A percentile compares a stretch with the other conserved stretches of the same genome.
These are phyloP conservation scores for Diuraphis noxia DNA, from an alignment of 1,140 invertebrate species.

Conservation along the genomic window DNA sequence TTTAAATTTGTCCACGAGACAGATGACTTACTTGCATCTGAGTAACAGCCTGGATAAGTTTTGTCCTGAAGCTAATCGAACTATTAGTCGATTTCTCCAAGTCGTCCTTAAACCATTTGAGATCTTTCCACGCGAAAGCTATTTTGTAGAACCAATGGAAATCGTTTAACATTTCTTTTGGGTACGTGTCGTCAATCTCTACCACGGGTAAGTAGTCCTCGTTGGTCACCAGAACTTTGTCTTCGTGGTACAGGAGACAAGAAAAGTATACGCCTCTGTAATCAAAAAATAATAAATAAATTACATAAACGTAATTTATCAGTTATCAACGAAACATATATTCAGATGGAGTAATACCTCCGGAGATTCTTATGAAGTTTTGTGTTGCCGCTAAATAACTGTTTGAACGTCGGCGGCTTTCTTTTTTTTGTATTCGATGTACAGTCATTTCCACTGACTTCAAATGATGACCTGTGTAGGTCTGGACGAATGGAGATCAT, in stretches of 20 bases:
- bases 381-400: constrained; percentile 88
- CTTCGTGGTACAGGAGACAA: constrained; percentile 90
- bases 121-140: constrained; percentile 93
- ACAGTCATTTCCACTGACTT: constrained; percentile 61
- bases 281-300: constrained; percentile 56
- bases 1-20: not conserved
- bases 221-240: constrained; percentile 91
- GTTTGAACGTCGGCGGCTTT: constrained; percentile 90
- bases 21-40: constrained; percentile 81
- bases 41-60: constrained; percentile 84
- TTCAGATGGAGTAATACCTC: constrained; percentile 64
- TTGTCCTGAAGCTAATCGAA: constrained; percentile 83
- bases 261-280: constrained; percentile 88
- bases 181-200: constrained; percentile 94
- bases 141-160: constrained; percentile 98
- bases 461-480: constrained; percentile 56
- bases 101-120: constrained; percentile 83
- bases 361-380: constrained; percentile 93
- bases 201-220: constrained; percentile 96
- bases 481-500: constrained; percentile 69
- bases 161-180: constrained; percentile 86
- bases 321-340: not conserved
- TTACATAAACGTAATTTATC: not conserved
- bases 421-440: constrained; percentile 67
- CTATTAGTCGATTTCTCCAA: constrained; percentile 92